Conservation (phyloP, 1,140 invertebrate genomes). For the Ridgeia piscesae region DNA sequence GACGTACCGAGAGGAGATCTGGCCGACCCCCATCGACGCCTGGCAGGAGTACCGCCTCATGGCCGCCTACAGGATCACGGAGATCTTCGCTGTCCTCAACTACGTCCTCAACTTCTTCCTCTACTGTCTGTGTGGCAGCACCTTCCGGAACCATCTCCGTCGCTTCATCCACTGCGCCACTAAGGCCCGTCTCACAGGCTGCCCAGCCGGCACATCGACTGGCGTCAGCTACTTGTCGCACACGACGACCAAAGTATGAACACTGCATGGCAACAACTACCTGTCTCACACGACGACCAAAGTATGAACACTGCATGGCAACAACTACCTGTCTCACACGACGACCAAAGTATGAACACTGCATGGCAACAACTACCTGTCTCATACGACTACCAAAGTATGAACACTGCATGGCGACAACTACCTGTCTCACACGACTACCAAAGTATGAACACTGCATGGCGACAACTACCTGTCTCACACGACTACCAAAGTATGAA, state of each 20-base stretch:
- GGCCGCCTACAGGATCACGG: conserved; percentile 10
- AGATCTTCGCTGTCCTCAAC: conserved; percentile 20
- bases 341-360: not conserved
- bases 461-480: not conserved
- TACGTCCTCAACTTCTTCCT: conserved; percentile 29
- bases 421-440: not conserved
- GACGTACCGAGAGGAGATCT: conserved; percentile 7
- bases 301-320: not conserved
- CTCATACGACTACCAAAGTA: not conserved
- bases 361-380: not conserved
- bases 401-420: not conserved
- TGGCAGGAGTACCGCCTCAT: not conserved
- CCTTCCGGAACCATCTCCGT: conserved; percentile 18
- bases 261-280: not conserved
- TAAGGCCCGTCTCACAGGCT: not conserved
- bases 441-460: not conserved
- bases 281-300: not conserved
- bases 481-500: not conserved
- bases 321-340: not conserved
- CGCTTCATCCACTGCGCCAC: not conserved
- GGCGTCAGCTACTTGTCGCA: not conserved
- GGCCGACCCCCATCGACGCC: not conserved
- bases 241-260: not conserved
- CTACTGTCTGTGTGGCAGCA: conserved; percentile 25
- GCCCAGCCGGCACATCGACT: not conserved